Conservation (phyloP, 2,888 invertebrate species). For the Plebejus argus region DNA sequence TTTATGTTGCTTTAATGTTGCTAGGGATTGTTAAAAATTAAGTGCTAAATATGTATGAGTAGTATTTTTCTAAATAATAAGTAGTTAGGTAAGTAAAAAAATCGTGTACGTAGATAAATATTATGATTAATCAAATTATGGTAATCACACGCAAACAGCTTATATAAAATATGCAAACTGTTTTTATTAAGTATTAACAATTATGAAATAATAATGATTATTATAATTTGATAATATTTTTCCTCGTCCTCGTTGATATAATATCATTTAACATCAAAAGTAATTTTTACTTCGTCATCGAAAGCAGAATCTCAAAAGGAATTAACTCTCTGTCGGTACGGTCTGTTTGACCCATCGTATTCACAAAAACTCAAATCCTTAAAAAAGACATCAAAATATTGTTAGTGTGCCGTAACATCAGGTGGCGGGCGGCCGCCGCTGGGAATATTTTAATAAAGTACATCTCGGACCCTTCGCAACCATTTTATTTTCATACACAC, state of each 20-base stretch:
- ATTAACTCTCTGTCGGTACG: neutral
- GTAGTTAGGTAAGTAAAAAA: no score
- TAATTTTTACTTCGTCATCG: no score
- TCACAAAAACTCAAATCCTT: constrained; percentile 2
- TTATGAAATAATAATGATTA: no score
- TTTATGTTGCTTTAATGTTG: neutral
- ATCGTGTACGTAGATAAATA: no score
- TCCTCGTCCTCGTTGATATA: neutral
- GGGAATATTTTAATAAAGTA: constrained; percentile 76
- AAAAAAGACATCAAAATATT: constrained; percentile 12
- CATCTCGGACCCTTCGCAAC: constrained; percentile 68
- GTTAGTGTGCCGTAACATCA: constrained; percentile 67
- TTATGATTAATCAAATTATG: no score
- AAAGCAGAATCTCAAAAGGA: neutral
- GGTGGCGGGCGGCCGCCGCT: constrained; percentile 61
- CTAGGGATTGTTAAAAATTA: neutral
- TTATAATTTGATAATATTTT: neutral
- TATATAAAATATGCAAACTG: neutral
- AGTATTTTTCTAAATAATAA: neutral
- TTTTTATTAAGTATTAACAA: no score
- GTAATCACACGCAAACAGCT: neutral
- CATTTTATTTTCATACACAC: constrained; percentile 77
- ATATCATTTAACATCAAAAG: neutral
- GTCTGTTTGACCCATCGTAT: neutral
- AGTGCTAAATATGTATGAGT: neutral